A percentile compares a stretch with the other conserved stretches of the same genome.
Evolutionary conservation across 2,113 vertebrate species (phyloP).

Genomic region (Odobenus rosmarus): DNA sequence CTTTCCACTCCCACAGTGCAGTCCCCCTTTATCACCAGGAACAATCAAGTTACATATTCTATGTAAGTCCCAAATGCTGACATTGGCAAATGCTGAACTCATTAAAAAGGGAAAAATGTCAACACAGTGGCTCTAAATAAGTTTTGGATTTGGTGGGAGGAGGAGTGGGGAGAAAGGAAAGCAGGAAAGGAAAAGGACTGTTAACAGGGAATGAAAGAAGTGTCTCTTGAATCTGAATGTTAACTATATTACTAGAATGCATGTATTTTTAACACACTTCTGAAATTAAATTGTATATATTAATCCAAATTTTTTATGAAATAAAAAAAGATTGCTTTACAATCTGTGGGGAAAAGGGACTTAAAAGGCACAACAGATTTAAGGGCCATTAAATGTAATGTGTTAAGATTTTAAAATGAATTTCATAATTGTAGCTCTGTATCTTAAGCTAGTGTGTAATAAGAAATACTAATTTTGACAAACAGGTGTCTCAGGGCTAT

Average conservation of each 20-base stretch:
- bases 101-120: background rate
- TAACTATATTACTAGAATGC: background rate
- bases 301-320: background rate
- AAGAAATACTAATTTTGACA: slow-evolving; percentile 39
- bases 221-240: background rate
- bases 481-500: background rate
- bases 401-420: slow-evolving; percentile 2
- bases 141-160: background rate
- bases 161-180: background rate
- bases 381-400: background rate
- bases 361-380: background rate
- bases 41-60: slow-evolving; percentile 45
- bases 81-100: background rate
- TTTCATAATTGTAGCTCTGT: background rate
- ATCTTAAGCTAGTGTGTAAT: slow-evolving; percentile 7
- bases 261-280: background rate
- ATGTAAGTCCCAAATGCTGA: background rate
- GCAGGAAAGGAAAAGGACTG: background rate
- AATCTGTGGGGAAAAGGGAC: background rate
- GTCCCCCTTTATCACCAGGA: background rate
- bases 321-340: background rate
- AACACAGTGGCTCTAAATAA: background rate
- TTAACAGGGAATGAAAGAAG: background rate
- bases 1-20: background rate
- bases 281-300: background rate